These are phyloP conservation scores for Cichlasoma orientale DNA, from an alignment of 2,797 vertebrate genomes.

Conservation along the genomic window DNA sequence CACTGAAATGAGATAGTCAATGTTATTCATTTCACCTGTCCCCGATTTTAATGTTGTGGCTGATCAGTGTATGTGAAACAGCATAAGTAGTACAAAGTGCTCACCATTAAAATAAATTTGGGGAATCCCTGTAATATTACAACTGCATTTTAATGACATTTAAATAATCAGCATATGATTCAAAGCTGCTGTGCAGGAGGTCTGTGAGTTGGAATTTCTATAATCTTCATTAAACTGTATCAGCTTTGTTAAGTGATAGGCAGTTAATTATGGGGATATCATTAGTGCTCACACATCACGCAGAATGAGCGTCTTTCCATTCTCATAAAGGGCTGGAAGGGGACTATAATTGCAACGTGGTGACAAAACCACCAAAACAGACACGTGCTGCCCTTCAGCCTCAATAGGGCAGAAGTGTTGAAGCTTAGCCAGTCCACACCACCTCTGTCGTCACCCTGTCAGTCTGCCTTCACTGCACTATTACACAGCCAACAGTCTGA, in stretches of 20 bases:
- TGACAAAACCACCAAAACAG: conserved; percentile 29
- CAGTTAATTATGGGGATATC: conserved; percentile 61
- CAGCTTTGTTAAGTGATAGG: conserved; percentile 57
- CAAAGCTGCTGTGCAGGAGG: conserved; percentile 38
- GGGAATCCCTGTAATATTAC: not conserved
- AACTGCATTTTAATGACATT: conserved; percentile 17
- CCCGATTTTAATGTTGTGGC: not conserved
- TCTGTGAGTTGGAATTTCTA: conserved; percentile 31
- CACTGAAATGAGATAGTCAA: not conserved
- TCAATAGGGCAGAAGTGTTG: conserved; percentile 34
- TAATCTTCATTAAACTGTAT: conserved; percentile 57
- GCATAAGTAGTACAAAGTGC: not conserved
- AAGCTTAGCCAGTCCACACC: conserved; percentile 59
- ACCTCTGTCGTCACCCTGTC: conserved; percentile 55
- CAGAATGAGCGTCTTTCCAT: conserved; percentile 37
- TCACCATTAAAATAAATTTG: not conserved
- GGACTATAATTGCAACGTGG: conserved; percentile 37
- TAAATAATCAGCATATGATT: conserved; percentile 19
- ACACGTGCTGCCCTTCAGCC: conserved; percentile 6
- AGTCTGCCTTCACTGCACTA: conserved; percentile 41
- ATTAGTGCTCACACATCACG: conserved; percentile 41
- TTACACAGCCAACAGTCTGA: conserved; percentile 43
- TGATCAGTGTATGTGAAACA: not conserved
- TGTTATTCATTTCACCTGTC: not conserved
- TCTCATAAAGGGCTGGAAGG: conserved; percentile 24